Evolutionary conservation across 2,888 invertebrate species (phyloP), one percentile per base, ranked within the genome.

Genomic region (Chrysolina haemoptera): DNA sequence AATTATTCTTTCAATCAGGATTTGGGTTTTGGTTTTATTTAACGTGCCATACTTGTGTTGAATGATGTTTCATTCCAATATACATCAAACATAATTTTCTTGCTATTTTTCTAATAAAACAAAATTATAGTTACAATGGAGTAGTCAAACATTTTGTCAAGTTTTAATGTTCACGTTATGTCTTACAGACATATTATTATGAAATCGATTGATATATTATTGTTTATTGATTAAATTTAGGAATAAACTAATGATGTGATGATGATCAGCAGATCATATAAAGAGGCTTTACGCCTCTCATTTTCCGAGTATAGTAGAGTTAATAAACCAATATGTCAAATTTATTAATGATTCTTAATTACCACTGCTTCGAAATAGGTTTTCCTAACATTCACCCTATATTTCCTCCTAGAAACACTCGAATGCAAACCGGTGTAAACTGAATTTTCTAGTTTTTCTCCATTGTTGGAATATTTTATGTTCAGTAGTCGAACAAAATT

Each of bases 271-370:
- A 85, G 92, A 92, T 92, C 92, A 91, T 91, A 86, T 86, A 87
- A 87, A 84, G 85, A 86, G 84, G 87, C 86, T 84, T 85, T 81
- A 82, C 83, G 86, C 85, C 86, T 83, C 86, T 84, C 86, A 87
- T 87, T 89, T 92, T 92, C 92, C 92, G 91, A 92, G 91, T 92
- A 92, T 91, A 92, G 91, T 91, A 92, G 92, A 92, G 92, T 91
- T 91, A 92, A 92, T 92, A 92, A 92, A 92, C 91, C 91, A 92
- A 91, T 92, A 92, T 92, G 92, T 92, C 89, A 89, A 88, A 90
- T 75, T 75, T 71, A 75, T n/a, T 4, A 10, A n/a, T 59, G 22
- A n/a, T 59, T 59, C 27, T 59, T 9, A n/a, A 59, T 59, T 59
- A 59, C 35, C 59, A 16, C 18, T 16, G 18, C 50, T 8, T 50